Conservation (phyloP, 2,113 vertebrate species). For the Ceyx margarethae region DNA sequence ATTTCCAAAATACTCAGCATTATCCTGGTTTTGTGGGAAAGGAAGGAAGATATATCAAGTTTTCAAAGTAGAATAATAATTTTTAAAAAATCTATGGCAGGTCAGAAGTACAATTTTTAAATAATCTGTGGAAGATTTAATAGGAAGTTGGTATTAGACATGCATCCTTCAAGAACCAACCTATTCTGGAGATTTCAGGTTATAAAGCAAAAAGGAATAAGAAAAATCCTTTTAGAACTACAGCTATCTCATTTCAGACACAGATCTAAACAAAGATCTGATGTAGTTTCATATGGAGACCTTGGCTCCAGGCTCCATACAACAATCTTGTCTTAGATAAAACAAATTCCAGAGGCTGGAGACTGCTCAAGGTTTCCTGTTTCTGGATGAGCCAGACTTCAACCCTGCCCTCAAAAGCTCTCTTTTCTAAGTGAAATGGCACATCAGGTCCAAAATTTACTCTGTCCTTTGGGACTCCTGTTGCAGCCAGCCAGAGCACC, state of each 20-base stretch:
- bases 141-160: neutral
- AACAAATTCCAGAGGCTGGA: slow-evolving; percentile 13
- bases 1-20: slow-evolving; percentile 1
- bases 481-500: neutral
- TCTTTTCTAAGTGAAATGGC: neutral
- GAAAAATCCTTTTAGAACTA: neutral
- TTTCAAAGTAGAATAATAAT: neutral
- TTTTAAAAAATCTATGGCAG: neutral
- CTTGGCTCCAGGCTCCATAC: slow-evolving; percentile 4
- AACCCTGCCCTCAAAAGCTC: neutral
- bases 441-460: neutral
- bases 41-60: neutral
- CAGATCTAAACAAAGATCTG: neutral
- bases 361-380: neutral
- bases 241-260: neutral
- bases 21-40: neutral
- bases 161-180: neutral
- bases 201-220: neutral
- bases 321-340: neutral
- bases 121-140: slow-evolving; percentile 1
- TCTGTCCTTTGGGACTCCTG: neutral
- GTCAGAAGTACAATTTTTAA: neutral
- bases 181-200: neutral
- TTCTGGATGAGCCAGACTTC: neutral
- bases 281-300: neutral